Base-by-base conservation (phyloP, 2,797 vertebrate species). In the Fistularia tabacaria region DNA sequence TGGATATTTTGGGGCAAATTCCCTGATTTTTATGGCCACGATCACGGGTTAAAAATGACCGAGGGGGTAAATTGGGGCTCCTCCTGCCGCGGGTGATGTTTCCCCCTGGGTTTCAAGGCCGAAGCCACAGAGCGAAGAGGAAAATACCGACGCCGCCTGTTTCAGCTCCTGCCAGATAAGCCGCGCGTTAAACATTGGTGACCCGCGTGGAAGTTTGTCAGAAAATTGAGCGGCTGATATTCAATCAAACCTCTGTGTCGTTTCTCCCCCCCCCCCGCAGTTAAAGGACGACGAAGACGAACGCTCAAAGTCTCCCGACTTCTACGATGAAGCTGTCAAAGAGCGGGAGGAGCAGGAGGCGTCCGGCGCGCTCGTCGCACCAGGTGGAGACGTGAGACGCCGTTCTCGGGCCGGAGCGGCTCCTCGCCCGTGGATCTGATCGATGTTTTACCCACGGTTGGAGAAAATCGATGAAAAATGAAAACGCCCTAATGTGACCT, bases 251-350 rank as follows among this genome's bases (percentile, higher is more conserved):
- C 3, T 57, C 69, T n/a, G 7, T 12, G 15, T 3, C 8, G 36
- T 9, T 4, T 9, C 15, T 14, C 12, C 41, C 3, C 0, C 4
- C 9, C n/a, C 6, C 42, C 10, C 14, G 46, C 81, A 99, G 97
- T 92, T 98, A 61, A 91, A 74, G 69, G 93, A 78, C 6, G 67
- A 77, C 0, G 56, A 72, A 0, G 60, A 69, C 0, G 59, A 77
- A 0, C 60, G 48, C 0, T 62, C 73, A 1, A 51, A 56, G 43
- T 62, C 86, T 65, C 75, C 85, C 60, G 83, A 80, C 37, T 52
- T 71, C 79, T 77, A 76, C 0, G 81, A 90, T 11, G 86, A 91
- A 0, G 68, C 75, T 51, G 67, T 49, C 36, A 84, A 74, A 15
- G 77, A 86, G 7, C 71, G n/a, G n/a, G n/a, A 73, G 46, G 85